Percentiles rank a stretch among this genome's conserved stretches.
These are phyloP conservation scores for Xiphorhynchus erythropygius DNA, from an alignment of 2,797 vertebrate genomes.

Conservation along the genomic window DNA sequence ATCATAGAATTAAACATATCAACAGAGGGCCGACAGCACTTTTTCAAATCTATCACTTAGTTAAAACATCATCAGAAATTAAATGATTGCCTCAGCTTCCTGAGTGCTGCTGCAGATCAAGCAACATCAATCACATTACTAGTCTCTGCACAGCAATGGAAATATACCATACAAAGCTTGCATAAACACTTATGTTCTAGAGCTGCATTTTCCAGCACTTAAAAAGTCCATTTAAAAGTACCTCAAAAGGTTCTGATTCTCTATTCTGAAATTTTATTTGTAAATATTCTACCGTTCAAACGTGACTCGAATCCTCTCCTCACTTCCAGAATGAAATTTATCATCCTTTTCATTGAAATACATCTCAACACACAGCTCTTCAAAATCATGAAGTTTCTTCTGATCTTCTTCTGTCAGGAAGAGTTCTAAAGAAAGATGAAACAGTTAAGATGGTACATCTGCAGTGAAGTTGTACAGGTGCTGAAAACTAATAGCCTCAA, in stretches of 20 bases:
- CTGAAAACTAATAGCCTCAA: neutral
- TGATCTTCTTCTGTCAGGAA: slow-evolving; percentile 98
- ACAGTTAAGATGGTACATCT: neutral
- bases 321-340: slow-evolving; percentile 94
- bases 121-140: neutral
- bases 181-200: neutral
- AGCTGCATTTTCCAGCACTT: neutral
- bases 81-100: neutral
- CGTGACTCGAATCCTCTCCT: slow-evolving; percentile 96
- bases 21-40: neutral
- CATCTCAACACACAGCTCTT: slow-evolving; percentile 96
- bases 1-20: neutral
- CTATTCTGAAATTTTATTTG: neutral
- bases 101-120: neutral
- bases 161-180: neutral
- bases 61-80: neutral
- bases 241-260: neutral
- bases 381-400: slow-evolving; percentile 99
- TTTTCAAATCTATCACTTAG: neutral
- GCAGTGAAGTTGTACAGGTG: neutral
- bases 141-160: neutral
- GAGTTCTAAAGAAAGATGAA: slow-evolving; percentile 80
- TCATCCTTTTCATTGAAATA: slow-evolving; percentile 99
- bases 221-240: neutral
- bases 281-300: slow-evolving; percentile 86